A percentile compares a stretch with the other conserved stretches of the same genome.
phyloP scores from a whole-genome alignment of 2,797 vertebrate genomes.

The Labeo calbasu region DNA sequence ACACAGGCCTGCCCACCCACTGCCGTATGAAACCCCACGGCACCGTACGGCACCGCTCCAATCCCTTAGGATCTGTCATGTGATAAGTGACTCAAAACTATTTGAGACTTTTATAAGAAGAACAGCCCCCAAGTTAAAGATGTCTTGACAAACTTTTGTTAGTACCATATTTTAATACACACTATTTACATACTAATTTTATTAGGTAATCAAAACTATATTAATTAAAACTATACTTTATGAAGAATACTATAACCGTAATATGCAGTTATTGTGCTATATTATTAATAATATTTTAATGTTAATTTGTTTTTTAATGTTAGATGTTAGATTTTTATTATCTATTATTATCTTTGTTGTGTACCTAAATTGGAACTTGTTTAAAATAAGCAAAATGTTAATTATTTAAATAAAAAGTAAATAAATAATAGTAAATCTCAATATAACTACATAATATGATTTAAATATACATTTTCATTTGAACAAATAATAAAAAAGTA shows the following conservation, averaged over 20 bases:
- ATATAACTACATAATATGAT: background rate
- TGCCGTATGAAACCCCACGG: background rate
- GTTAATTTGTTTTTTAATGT: background rate
- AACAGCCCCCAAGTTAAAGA: background rate
- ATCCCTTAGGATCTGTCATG: background rate
- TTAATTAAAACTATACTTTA: too few species aligned
- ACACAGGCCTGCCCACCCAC: conserved; percentile 38
- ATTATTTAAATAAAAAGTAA: background rate
- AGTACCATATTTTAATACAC: background rate
- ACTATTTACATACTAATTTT: background rate
- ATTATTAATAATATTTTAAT: background rate
- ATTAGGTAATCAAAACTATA: background rate
- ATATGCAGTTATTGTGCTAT: background rate
- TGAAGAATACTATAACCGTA: background rate
- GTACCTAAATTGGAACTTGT: background rate
- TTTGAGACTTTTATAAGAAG: background rate
- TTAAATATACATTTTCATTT: too few species aligned
- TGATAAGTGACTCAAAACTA: background rate
- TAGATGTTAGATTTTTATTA: background rate
- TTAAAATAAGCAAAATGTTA: background rate
- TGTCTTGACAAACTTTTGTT: background rate
- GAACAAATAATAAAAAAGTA: too few species aligned
- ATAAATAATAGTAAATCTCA: background rate
- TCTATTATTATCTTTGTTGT: background rate
- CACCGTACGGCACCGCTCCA: background rate